Conservation (phyloP, 2,888 invertebrate species). For the Dorcus parallelipipedus region DNA sequence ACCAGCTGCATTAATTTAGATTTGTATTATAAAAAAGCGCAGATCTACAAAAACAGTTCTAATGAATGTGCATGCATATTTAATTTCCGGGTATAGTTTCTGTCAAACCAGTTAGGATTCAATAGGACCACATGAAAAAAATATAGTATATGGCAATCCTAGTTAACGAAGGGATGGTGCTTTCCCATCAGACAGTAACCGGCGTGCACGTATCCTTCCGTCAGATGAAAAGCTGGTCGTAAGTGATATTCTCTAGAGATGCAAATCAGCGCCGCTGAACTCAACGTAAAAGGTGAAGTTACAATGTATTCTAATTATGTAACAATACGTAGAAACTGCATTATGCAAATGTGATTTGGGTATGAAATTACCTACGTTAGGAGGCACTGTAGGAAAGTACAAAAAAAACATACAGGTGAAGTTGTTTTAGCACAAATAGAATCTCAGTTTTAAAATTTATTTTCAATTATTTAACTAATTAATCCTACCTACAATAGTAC, state of each 20-base stretch:
- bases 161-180: conserved; percentile 11
- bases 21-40: conserved; percentile 2
- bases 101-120: conserved; percentile 27
- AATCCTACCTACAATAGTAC: no score
- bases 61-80: conserved; percentile 26
- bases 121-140: conserved; percentile 3
- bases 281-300: neutral
- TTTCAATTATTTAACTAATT: no score
- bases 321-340: neutral
- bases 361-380: no score
- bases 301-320: neutral
- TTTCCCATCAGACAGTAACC: conserved; percentile 28
- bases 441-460: no score
- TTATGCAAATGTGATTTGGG: no score
- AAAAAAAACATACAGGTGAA: no score
- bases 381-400: no score
- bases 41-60: conserved; percentile 10
- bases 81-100: conserved; percentile 30
- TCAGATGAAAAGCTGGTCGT: conserved; percentile 25
- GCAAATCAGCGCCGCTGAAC: conserved; percentile 4
- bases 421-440: no score
- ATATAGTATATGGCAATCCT: conserved; percentile 8
- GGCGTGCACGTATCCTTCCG: conserved; percentile 27
- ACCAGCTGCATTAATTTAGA: conserved; percentile 7
- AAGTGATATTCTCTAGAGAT: conserved; percentile 27